Conservation (phyloP, 2,888 invertebrate species). For the Phyto melanocephala region DNA sequence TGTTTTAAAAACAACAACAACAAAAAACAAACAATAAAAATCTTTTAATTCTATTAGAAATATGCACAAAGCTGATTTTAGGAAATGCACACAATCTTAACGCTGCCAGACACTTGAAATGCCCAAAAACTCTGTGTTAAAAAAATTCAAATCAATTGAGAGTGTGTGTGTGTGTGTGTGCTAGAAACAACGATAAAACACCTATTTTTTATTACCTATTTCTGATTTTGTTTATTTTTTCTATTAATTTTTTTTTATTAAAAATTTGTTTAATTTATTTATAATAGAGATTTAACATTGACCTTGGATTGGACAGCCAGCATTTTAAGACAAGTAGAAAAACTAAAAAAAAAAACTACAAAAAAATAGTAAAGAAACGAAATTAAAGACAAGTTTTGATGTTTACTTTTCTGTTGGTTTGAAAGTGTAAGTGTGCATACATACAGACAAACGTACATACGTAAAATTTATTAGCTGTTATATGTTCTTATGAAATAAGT, state of each 20-base stretch:
- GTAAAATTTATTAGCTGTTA: no score
- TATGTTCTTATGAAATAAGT: no score
- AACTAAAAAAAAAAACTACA: no score
- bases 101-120: not conserved
- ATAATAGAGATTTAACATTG: constrained; percentile 36
- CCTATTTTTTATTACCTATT: constrained; percentile 2
- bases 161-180: not conserved
- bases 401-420: not conserved
- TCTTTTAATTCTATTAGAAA: no score
- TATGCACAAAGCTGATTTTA: no score
- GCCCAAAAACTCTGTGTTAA: not conserved
- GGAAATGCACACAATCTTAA: no score
- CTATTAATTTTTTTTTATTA: not conserved
- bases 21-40: not conserved
- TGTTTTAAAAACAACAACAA: not conserved
- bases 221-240: not conserved
- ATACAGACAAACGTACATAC: no score
- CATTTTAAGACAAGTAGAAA: not conserved
- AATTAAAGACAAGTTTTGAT: not conserved
- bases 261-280: not conserved
- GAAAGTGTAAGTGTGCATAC: no score
- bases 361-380: not conserved
- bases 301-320: constrained; percentile 15
- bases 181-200: not conserved
- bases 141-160: not conserved